These are phyloP conservation scores for Tyto alba DNA, from an alignment of 2,113 vertebrate genomes.

Conservation along the genomic window DNA sequence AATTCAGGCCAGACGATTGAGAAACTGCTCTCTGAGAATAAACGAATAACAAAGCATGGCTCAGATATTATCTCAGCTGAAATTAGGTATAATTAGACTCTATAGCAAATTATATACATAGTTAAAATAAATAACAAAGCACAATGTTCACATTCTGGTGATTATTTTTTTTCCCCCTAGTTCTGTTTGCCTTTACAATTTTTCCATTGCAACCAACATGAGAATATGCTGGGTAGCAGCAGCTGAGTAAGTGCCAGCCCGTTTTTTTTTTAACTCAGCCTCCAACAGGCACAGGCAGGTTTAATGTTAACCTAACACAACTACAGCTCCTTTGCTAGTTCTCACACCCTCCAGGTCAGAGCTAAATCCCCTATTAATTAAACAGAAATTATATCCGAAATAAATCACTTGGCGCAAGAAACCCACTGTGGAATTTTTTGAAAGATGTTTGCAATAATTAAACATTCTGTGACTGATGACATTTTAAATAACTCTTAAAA, in stretches of 20 bases:
- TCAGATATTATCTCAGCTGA: constrained; percentile 27
- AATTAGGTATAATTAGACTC: constrained; percentile 57
- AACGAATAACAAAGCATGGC: neutral
- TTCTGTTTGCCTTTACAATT: constrained; percentile 49
- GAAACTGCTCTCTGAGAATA: constrained; percentile 45
- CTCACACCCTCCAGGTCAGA: constrained; percentile 74
- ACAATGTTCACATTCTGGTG: constrained; percentile 9
- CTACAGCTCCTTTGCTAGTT: constrained; percentile 59
- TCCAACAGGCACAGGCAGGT: constrained; percentile 64
- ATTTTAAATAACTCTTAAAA: constrained; percentile 77
- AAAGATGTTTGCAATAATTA: constrained; percentile 78
- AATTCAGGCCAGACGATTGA: constrained; percentile 21
- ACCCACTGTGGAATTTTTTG: constrained; percentile 68
- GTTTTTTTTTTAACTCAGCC: neutral
- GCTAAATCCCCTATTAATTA: constrained; percentile 80
- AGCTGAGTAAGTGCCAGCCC: constrained; percentile 17
- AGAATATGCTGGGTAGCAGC: constrained; percentile 4
- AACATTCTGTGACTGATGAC: constrained; percentile 73
- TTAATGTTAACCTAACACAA: constrained; percentile 45
- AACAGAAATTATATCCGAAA: constrained; percentile 78
- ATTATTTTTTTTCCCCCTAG: neutral
- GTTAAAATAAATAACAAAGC: constrained; percentile 49
- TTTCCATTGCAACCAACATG: constrained; percentile 29
- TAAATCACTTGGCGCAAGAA: constrained; percentile 72
- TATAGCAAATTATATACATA: constrained; percentile 38